phyloP scores from a whole-genome alignment of 2,113 vertebrate genomes.

The Octodon degus region DNA sequence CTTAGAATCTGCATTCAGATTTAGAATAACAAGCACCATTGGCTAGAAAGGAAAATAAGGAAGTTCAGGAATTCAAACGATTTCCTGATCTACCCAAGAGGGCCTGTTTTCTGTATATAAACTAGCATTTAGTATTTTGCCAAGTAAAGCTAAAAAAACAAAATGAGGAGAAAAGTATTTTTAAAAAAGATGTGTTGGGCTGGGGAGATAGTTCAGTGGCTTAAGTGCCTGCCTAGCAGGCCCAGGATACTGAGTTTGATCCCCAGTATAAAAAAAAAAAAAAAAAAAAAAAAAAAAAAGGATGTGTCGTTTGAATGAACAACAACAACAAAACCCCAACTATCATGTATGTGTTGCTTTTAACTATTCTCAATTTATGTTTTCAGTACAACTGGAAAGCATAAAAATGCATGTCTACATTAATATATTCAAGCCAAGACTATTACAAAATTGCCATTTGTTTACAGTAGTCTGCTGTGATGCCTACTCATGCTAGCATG shows the following conservation, averaged over 20 bases:
- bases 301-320: neutral
- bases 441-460: neutral
- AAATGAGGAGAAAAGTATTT: neutral
- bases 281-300: slow-evolving; percentile 2
- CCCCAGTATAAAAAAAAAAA: neutral
- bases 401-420: neutral
- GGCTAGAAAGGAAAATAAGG: slow-evolving; percentile 53
- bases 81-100: slow-evolving; percentile 62
- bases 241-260: too few species aligned
- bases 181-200: neutral
- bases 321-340: neutral
- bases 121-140: slow-evolving; percentile 50
- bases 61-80: slow-evolving; percentile 57
- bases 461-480: neutral
- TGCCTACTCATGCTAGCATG: neutral
- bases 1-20: slow-evolving; percentile 14
- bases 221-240: too few species aligned
- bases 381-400: neutral
- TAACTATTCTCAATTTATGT: slow-evolving; percentile 24
- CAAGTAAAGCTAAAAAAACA: slow-evolving; percentile 51
- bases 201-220: too few species aligned
- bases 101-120: slow-evolving; percentile 53
- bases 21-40: slow-evolving; percentile 44
- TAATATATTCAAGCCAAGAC: neutral
- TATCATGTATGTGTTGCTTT: neutral